Percentiles rank a stretch among this genome's conserved stretches.
Conservation (phyloP, 2,888 invertebrate species). For the Argynnis bischoffii region DNA sequence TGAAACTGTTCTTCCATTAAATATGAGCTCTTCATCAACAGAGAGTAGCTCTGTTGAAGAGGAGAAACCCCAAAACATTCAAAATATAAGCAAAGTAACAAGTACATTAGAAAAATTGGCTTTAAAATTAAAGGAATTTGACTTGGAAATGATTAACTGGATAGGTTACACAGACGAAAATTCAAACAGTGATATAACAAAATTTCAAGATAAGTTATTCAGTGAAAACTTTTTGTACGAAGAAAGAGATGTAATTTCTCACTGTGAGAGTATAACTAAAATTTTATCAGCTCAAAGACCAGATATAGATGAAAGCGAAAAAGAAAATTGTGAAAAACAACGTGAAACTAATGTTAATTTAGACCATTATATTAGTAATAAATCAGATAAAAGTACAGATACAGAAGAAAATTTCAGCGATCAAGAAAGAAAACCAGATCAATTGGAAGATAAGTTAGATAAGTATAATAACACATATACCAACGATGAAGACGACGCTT, state of each 20-base stretch:
- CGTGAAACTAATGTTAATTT: background rate
- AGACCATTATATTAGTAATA: background rate
- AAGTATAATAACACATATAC: constrained; percentile 30
- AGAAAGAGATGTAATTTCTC: constrained; percentile 49
- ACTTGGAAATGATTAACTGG: constrained; percentile 57
- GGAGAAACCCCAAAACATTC: constrained; percentile 9
- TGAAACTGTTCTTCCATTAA: background rate
- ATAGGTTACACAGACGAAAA: constrained; percentile 44
- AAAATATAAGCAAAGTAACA: constrained; percentile 15
- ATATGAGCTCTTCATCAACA: constrained; percentile 25
- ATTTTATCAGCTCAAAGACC: constrained; percentile 16
- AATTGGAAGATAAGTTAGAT: background rate
- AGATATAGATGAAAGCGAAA: constrained; percentile 8
- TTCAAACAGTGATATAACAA: constrained; percentile 33
- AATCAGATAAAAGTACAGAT: background rate
- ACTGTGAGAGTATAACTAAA: constrained; percentile 47
- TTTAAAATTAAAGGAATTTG: constrained; percentile 48
- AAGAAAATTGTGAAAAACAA: background rate
- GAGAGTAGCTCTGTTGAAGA: constrained; percentile 15
- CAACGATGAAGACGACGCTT: constrained; percentile 64
- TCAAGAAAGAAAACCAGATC: background rate
- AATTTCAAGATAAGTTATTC: constrained; percentile 48
- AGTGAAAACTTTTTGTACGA: constrained; percentile 45
- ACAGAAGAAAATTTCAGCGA: background rate
- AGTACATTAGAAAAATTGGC: constrained; percentile 45